Conservation (phyloP, 2,797 vertebrate species). For the Hydrophis major region DNA sequence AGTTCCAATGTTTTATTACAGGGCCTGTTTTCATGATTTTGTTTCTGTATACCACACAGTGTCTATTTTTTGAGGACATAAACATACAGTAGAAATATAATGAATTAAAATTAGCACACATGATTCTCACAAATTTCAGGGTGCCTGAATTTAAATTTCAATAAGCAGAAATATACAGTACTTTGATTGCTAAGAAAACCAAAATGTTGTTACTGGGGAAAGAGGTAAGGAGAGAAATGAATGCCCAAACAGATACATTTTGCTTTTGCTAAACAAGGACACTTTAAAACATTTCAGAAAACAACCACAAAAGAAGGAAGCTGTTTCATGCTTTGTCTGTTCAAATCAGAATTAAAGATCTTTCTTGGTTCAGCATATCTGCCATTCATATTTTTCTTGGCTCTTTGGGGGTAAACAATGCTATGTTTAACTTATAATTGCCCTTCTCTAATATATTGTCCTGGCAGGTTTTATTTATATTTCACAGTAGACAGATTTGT, state of each 20-base stretch:
- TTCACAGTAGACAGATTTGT: neutral
- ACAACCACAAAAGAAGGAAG: neutral
- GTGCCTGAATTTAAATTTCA: neutral
- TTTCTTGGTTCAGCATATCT: neutral
- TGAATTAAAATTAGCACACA: neutral
- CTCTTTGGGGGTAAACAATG: neutral
- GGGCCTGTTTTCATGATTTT: neutral
- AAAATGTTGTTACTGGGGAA: neutral
- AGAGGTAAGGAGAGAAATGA: neutral
- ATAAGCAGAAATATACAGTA: neutral
- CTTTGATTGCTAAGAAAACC: neutral
- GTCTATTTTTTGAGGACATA: neutral
- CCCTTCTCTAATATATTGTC: too few species aligned
- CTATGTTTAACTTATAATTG: neutral
- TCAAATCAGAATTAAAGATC: neutral
- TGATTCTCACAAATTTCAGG: neutral
- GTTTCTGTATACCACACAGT: neutral
- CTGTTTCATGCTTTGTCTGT: neutral
- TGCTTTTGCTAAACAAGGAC: constrained; percentile 23
- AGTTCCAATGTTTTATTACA: neutral
- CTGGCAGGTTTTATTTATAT: neutral
- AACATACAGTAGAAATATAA: neutral
- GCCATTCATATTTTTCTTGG: neutral
- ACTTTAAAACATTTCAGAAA: constrained; percentile 3
- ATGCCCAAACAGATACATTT: constrained; percentile 18